Evolutionary conservation across 2,113 vertebrate genomes (phyloP), one percentile per base, ranked within the genome.

Genomic region (Odontesthes bonariensis): DNA sequence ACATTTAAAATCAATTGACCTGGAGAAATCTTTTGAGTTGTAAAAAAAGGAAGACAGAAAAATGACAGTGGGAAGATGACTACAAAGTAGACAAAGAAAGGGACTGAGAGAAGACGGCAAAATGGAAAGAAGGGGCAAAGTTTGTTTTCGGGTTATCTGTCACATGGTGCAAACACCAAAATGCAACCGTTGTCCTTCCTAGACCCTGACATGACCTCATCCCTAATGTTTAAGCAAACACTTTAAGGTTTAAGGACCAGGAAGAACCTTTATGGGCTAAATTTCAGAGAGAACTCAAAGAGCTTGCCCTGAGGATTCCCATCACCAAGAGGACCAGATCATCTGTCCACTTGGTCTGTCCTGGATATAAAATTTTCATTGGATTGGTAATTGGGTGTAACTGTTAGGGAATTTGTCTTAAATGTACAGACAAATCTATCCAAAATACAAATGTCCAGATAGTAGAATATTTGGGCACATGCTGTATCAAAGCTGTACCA

Each of bases 111-210:
- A 8, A 27, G 40, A 61, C 13, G 52, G 55, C 10, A 1, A 1
- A 3, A 52, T 10, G 54, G 12, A 69, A 16, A 59, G 23, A 53
- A n/a, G 1, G 20, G 19, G 38, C 14, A 17, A 32, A 51, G 67
- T 71, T 71, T 49, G 35, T 67, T 71, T 69, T 49, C 42, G 14
- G 33, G 14, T 84, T 79, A 68, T 79, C 69, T 42, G 64, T 84
- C 81, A 84, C 68, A 47, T 59, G 69, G 46, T 19, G 59, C 60
- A 82, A 82, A 79, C 61, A 74, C 14, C 23, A 69, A 79, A 73
- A 69, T 9, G 69, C 55, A 38, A 22, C 68, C 0, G 20, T 0
- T 56, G 81, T 75, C 54, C 42, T 56, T 72, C 33, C 66, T 20
- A 58, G 53, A 72, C 42, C 74, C 55, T 66, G 67, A 73, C 44